These are phyloP conservation scores for Aphis craccivora DNA, from an alignment of 1,140 invertebrate species.

Conservation along the genomic window DNA sequence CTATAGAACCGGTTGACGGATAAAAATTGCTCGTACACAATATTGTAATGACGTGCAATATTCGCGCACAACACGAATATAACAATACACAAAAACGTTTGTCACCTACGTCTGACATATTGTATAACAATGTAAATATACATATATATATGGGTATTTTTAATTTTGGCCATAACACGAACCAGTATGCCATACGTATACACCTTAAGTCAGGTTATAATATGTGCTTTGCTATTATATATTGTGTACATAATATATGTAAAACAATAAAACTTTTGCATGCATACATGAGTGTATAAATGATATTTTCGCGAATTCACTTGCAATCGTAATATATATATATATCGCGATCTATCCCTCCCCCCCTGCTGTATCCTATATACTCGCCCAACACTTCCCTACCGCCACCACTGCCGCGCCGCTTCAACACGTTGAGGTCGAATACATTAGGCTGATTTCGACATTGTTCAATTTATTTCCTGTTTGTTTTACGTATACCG, in stretches of 20 bases:
- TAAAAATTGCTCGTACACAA: not conserved
- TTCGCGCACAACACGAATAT: not conserved
- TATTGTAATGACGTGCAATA: not conserved
- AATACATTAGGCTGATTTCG: constrained; percentile 45
- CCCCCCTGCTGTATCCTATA: not conserved
- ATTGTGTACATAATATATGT: no score
- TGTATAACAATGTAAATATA: not conserved
- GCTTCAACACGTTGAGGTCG: not conserved
- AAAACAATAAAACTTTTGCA: no score
- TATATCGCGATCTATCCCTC: not conserved
- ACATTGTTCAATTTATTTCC: constrained; percentile 40
- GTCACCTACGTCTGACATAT: not conserved
- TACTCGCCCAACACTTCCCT: not conserved
- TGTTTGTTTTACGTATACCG: constrained; percentile 17
- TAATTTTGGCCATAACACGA: no score
- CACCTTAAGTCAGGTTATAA: no score
- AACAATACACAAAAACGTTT: not conserved
- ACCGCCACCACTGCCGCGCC: no score
- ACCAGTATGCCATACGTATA: no score
- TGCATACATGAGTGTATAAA: not conserved
- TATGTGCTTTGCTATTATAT: no score
- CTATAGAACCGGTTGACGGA: not conserved
- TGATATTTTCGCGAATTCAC: not conserved
- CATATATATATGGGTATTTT: not conserved
- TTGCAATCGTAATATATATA: not conserved